These are phyloP conservation scores for Ceraclea dissimilis DNA, from an alignment of 2,888 invertebrate species.

Conservation along the genomic window DNA sequence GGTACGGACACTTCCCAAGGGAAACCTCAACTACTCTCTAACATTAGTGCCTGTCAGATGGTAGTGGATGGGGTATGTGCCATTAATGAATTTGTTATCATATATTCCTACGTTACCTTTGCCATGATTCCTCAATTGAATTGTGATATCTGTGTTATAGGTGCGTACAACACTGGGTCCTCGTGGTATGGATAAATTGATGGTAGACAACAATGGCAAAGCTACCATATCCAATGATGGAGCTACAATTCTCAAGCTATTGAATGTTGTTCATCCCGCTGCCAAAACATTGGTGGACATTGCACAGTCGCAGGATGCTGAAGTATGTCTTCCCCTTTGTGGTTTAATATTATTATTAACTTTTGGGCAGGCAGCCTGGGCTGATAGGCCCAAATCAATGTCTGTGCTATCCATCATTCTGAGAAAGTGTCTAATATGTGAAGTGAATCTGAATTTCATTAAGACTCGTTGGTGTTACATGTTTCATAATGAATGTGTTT, in stretches of 20 bases:
- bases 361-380: too few relatives aligned
- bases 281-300: conserved; percentile 97
- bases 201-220: conserved; percentile 83
- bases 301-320: conserved; percentile 97
- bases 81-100: not conserved
- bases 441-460: too few relatives aligned
- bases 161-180: conserved; percentile 94
- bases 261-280: conserved; percentile 97
- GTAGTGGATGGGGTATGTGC: conserved; percentile 88
- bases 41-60: conserved; percentile 94
- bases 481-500: too few relatives aligned
- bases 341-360: too few relatives aligned
- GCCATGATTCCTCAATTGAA: too few relatives aligned
- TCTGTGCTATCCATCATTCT: too few relatives aligned
- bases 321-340: conserved; percentile 43
- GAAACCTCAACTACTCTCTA: conserved; percentile 90
- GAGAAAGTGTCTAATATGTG: too few relatives aligned
- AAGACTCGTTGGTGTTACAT: too few relatives aligned
- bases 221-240: conserved; percentile 99
- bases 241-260: conserved; percentile 95
- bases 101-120: not conserved
- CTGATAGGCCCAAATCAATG: too few relatives aligned
- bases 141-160: conserved; percentile 29
- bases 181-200: conserved; percentile 98
- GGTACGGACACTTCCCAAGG: conserved; percentile 97